Evolutionary conservation across 2,888 invertebrate genomes (phyloP), one percentile per base, ranked within the genome.

Genomic region (Amblyteles armatorius): DNA sequence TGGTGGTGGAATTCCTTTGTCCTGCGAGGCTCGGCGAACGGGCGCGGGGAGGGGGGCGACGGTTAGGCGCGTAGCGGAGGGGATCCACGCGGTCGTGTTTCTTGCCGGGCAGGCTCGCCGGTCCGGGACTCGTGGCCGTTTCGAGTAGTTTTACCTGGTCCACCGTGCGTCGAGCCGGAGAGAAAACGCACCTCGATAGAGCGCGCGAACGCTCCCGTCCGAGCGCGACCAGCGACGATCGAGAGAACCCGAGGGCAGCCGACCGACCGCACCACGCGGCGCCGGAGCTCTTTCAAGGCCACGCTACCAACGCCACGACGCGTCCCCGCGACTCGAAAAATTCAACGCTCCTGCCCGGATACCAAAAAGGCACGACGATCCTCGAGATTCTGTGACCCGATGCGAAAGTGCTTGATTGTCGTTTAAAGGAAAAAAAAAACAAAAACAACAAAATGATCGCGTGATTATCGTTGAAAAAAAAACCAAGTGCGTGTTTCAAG

Each of bases 1-100:
- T 88, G 87, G 79, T 86, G 87, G 86, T 90, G 89, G 92, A 92
- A 92, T 92, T 93, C 91, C 92, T 93, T 93, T 93, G 93, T 93
- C 91, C 91, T 89, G 88, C 87, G 86, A 85, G 87, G 84, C 69
- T 72, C 67, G 72, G 76, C 76, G 76, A 68, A 80, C 73, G 68
- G 79, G 79, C 19, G 60, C 74, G 67, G 68, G 73, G 84, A 71
- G 77, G 79, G 76, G 57, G 71, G 48, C 60, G 79, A 44, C 72
- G 76, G 67, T 74, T 81, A 67, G 80, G 57, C 44, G 67, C 76
- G 76, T 60, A 73, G 79, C 52, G 68, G 85, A 78, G 85, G 79
- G 73, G 78, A 80, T 85, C 78, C 87, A 69, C 79, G 83, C 83
- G 68, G 79, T 83, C 69, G 73, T 55, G 77, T 50, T 78, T 67